These are phyloP conservation scores for Pangasius sanitwongsei DNA, from an alignment of 2,797 vertebrate species.

Conservation along the genomic window DNA sequence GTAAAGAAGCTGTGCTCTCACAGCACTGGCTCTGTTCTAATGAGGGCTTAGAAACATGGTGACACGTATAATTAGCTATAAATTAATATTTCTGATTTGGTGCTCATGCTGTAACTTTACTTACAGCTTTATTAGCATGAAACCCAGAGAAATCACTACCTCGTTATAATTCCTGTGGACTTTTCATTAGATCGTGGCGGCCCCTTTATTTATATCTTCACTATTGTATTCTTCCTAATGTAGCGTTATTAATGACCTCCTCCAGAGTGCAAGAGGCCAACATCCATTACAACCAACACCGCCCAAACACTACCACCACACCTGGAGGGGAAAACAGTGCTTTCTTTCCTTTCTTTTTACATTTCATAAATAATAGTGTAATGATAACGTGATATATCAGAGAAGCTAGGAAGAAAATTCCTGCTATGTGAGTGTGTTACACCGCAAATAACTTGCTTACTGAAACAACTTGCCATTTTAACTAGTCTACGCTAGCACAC, in stretches of 20 bases:
- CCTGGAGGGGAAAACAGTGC: not conserved
- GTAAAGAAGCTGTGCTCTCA: not conserved
- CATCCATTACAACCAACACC: not conserved
- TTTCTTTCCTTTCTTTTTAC: not conserved
- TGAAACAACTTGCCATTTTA: not conserved
- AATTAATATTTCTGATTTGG: not conserved
- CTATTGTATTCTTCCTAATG: not conserved
- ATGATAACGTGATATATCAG: not conserved
- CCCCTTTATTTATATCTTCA: not conserved
- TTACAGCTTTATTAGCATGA: not conserved
- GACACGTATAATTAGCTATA: not conserved
- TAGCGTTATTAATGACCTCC: not conserved
- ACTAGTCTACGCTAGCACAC: too few species aligned
- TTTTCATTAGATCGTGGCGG: not conserved
- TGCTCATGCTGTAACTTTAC: not conserved
- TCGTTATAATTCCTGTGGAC: not conserved
- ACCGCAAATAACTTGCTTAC: not conserved
- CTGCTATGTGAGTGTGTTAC: not conserved
- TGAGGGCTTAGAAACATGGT: not conserved
- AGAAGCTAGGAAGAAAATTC: not conserved
- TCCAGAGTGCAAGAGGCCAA: not conserved
- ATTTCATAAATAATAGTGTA: not conserved
- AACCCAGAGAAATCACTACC: not conserved
- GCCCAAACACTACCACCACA: not conserved
- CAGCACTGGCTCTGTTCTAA: not conserved